Evolutionary conservation across 2,888 invertebrate genomes (phyloP).

Genomic region (Torymus tubicola): DNA sequence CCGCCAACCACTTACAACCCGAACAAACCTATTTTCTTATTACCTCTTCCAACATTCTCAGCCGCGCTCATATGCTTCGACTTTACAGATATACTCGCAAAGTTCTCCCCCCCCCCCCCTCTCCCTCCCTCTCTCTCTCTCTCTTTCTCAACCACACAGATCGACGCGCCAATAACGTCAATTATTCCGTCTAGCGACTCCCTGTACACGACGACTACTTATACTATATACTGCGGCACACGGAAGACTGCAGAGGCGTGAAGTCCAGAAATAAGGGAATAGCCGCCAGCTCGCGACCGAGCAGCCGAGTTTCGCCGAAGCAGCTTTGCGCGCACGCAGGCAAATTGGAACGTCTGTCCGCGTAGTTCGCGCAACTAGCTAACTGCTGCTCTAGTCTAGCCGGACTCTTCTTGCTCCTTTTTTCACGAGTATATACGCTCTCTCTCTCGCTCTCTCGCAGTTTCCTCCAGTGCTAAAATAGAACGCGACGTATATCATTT

Average conservation of each 20-base stretch:
- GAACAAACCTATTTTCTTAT: no score
- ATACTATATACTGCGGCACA: background rate
- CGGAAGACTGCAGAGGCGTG: background rate
- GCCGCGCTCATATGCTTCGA: no score
- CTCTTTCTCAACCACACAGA: background rate
- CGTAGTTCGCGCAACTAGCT: slow-evolving; percentile 13
- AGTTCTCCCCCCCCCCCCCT: no score
- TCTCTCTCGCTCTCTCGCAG: background rate
- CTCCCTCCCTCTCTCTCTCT: no score
- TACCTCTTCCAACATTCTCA: no score
- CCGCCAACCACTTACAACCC: no score
- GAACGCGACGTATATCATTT: background rate
- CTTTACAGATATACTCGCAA: no score
- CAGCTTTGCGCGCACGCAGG: slow-evolving; percentile 1
- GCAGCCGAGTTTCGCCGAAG: slow-evolving; percentile 54
- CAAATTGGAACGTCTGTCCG: slow-evolving; percentile 59
- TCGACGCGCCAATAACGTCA: slow-evolving; percentile 50
- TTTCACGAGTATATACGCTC: background rate
- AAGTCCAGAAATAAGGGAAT: slow-evolving; percentile 53
- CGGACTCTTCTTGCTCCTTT: background rate
- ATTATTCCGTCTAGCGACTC: slow-evolving; percentile 48
- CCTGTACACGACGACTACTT: background rate
- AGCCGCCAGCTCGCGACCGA: slow-evolving; percentile 26
- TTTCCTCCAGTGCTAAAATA: slow-evolving; percentile 41
- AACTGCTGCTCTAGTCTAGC: slow-evolving; percentile 20